Evolutionary conservation across 2,113 vertebrate species (phyloP).

Genomic region (Oenanthe oenanthe): DNA sequence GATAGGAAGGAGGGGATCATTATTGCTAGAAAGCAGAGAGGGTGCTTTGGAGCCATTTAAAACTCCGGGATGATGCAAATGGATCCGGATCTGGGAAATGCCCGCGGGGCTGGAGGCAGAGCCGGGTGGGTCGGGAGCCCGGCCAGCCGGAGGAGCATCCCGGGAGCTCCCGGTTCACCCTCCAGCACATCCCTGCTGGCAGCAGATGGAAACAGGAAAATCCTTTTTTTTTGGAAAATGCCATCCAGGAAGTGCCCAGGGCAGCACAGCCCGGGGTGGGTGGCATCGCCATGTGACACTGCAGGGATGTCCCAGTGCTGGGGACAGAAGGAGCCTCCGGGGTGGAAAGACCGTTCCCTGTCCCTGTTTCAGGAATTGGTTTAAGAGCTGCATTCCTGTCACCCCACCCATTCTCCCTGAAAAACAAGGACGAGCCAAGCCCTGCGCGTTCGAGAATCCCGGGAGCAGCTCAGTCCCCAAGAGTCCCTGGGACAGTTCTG

Average conservation of each 20-base stretch:
- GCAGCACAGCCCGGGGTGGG: background rate
- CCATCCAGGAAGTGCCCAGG: background rate
- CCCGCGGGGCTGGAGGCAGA: background rate
- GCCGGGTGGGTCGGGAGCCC: background rate
- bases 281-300: background rate
- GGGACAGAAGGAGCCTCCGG: background rate
- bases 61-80: background rate
- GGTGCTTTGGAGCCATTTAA: background rate
- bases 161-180: background rate
- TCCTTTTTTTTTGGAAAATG: background rate
- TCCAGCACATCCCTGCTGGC: background rate
- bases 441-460: rapidly evolving
- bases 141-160: background rate
- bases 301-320: background rate
- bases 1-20: background rate
- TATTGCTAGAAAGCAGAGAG: slow-evolving; percentile 7
- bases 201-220: background rate
- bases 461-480: rapidly evolving
- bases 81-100: background rate
- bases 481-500: rapidly evolving
- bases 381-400: background rate
- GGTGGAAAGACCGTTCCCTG: background rate
- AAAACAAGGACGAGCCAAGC: background rate
- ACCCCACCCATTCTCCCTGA: background rate
- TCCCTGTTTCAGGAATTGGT: background rate